Percentiles rank a stretch among this genome's conserved stretches.
These are phyloP conservation scores for Fissipunctia ypsillon DNA, from an alignment of 2,888 invertebrate genomes.

Conservation along the genomic window DNA sequence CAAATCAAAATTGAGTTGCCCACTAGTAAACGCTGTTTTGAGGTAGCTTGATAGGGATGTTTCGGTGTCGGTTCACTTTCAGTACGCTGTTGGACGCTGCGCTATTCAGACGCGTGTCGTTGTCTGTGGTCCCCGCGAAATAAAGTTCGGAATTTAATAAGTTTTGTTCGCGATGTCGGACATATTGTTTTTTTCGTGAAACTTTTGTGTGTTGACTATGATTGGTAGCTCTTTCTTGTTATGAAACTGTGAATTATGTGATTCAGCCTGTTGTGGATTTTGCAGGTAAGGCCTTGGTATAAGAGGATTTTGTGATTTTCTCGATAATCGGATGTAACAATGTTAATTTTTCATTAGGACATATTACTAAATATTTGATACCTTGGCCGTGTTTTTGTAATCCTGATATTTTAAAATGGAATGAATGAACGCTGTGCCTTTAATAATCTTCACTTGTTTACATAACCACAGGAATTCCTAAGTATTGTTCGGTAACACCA, in stretches of 20 bases:
- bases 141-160: slow-evolving; percentile 68
- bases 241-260: slow-evolving; percentile 50
- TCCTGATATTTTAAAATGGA: background rate
- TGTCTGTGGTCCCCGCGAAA: slow-evolving; percentile 50
- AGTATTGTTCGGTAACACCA: background rate
- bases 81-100: slow-evolving; percentile 56
- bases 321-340: slow-evolving; percentile 20
- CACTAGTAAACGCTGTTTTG: slow-evolving; percentile 29
- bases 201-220: slow-evolving; percentile 47
- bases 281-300: slow-evolving; percentile 53
- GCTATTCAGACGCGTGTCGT: slow-evolving; percentile 45
- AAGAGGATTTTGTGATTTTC: slow-evolving; percentile 46
- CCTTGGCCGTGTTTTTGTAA: background rate
- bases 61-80: slow-evolving; percentile 38
- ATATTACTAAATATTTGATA: slow-evolving; percentile 1
- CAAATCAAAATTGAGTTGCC: background rate
- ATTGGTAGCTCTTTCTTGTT: slow-evolving; percentile 44
- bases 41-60: slow-evolving; percentile 48
- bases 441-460: background rate
- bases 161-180: slow-evolving; percentile 54
- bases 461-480: background rate
- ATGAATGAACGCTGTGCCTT: background rate
- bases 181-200: slow-evolving; percentile 63
- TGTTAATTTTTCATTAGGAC: slow-evolving; percentile 11
- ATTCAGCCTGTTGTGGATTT: slow-evolving; percentile 38